Conservation (phyloP, 2,797 vertebrate species). For the Melopsittacus undulatus region DNA sequence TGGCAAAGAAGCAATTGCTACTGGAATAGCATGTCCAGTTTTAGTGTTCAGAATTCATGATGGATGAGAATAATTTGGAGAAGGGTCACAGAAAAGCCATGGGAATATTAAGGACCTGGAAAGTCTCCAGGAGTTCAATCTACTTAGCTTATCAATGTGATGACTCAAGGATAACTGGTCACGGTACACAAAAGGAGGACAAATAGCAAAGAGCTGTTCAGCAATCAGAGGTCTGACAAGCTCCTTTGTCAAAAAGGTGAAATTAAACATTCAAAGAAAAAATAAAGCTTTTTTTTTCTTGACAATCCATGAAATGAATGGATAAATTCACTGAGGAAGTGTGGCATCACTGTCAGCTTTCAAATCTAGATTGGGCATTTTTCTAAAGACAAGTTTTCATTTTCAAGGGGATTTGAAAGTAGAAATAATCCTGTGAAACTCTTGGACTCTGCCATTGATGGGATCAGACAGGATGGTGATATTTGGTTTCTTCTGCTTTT, state of each 20-base stretch:
- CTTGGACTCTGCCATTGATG: not conserved
- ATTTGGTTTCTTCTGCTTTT: not conserved
- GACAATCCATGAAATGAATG: not conserved
- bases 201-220: not conserved
- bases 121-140: slow-evolving; percentile 40
- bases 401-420: not conserved
- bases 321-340: not conserved
- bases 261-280: not conserved
- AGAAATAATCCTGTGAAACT: not conserved
- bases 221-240: not conserved
- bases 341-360: not conserved
- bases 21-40: slow-evolving; percentile 24
- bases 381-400: not conserved
- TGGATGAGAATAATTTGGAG: slow-evolving; percentile 48
- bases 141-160: slow-evolving; percentile 14
- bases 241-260: not conserved
- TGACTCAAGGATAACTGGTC: slow-evolving; percentile 35
- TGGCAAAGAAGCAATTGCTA: slow-evolving; percentile 24
- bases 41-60: slow-evolving; percentile 36
- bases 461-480: not conserved
- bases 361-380: not conserved
- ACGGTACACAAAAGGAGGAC: not conserved
- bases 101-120: slow-evolving; percentile 62
- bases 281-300: not conserved
- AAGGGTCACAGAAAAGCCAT: slow-evolving; percentile 61